Evolutionary conservation across 2,113 vertebrate species (phyloP).

Genomic region (Formicarius rufipectus): DNA sequence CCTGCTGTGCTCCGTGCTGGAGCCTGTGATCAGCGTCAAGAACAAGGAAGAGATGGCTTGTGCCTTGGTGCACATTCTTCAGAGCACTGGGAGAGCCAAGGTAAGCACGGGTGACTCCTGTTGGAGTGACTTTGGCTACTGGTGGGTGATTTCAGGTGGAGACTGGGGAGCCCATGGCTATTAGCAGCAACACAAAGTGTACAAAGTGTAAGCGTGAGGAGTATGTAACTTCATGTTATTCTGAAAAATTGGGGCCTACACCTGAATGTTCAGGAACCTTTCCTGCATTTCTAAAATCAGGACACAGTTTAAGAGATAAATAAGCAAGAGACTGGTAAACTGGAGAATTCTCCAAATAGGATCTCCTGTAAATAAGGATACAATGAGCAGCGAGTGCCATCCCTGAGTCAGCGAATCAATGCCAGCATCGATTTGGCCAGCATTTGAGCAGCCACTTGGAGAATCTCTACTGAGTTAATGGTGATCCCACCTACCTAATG

Average conservation of each 20-base stretch:
- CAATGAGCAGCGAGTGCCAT: neutral
- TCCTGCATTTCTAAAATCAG: neutral
- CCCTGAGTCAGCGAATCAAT: neutral
- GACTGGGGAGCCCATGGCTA: neutral
- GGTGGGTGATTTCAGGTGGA: neutral
- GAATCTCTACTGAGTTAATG: neutral
- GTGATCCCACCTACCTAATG: neutral
- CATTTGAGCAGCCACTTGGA: neutral
- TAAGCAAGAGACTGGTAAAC: neutral
- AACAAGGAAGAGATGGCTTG: conserved; percentile 97
- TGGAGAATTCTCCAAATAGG: neutral
- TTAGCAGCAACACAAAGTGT: neutral
- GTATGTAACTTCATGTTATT: fast-evolving
- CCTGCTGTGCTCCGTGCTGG: conserved; percentile 92
- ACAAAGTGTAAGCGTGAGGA: fast-evolving
- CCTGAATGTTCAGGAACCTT: neutral
- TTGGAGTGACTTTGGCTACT: neutral
- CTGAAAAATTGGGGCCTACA: neutral
- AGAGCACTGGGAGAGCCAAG: conserved; percentile 95
- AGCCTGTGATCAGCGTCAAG: conserved; percentile 93
- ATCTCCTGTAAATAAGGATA: neutral
- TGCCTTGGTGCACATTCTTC: conserved; percentile 95
- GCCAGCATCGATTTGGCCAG: neutral
- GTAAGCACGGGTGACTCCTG: conserved; percentile 65
- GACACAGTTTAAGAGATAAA: neutral